A percentile compares a stretch with the other conserved stretches of the same genome.
Conservation (phyloP, 2,888 invertebrate species). For the Caenorhabditis sp. region DNA sequence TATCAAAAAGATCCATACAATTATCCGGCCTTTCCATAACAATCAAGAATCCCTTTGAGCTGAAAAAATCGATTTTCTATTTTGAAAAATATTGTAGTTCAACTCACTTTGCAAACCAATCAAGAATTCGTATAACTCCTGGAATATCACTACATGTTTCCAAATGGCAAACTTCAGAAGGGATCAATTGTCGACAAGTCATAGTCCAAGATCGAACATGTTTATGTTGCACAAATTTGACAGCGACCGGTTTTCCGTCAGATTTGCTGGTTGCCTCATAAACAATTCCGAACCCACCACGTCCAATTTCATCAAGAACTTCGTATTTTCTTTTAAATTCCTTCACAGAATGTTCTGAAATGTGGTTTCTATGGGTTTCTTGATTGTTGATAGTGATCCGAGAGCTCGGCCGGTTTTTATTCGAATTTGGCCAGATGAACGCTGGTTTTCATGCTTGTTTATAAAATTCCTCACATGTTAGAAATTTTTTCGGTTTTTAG, state of each 20-base stretch:
- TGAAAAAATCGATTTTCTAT: conserved; percentile 34
- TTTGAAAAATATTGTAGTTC: background rate
- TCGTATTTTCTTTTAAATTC: conserved; percentile 60
- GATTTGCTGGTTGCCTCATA: conserved; percentile 53
- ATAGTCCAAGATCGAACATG: conserved; percentile 66
- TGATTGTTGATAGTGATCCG: no score
- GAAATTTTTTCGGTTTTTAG: no score
- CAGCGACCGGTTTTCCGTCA: conserved; percentile 64
- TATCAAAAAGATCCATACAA: conserved; percentile 67
- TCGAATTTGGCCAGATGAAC: no score
- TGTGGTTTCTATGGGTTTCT: no score
- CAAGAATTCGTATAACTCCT: conserved; percentile 63
- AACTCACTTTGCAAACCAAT: conserved; percentile 67
- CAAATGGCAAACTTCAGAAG: conserved; percentile 66
- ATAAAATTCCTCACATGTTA: no score
- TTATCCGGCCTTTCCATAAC: conserved; percentile 65
- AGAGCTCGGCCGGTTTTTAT: no score
- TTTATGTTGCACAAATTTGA: conserved; percentile 68
- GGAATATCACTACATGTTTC: conserved; percentile 62
- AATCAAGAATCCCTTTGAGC: conserved; percentile 65
- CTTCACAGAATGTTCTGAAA: conserved; percentile 58
- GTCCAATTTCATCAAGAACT: conserved; percentile 63
- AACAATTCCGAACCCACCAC: conserved; percentile 68
- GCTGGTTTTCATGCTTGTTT: no score
- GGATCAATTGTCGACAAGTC: conserved; percentile 62